A percentile compares a stretch with the other conserved stretches of the same genome.
Conservation (phyloP, 2,113 vertebrate species). For the Tinamus guttatus region DNA sequence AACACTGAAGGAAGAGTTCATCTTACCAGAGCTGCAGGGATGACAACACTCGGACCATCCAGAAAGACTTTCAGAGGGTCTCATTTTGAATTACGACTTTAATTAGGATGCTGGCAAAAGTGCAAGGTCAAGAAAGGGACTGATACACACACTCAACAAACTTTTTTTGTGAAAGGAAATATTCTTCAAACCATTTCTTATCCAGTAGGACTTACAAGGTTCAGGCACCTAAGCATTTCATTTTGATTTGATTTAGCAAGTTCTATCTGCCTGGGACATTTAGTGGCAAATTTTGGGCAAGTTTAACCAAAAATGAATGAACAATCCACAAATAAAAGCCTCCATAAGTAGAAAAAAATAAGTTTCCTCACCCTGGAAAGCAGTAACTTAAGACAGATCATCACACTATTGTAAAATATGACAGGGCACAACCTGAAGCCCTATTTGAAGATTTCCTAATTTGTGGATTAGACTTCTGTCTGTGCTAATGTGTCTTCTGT, state of each 20-base stretch:
- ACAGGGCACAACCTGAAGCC: neutral
- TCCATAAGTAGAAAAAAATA: neutral
- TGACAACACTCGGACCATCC: neutral
- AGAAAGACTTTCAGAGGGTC: neutral
- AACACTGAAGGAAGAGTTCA: neutral
- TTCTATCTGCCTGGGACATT: neutral
- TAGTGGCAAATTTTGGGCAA: neutral
- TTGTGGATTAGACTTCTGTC: neutral
- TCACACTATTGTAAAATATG: neutral
- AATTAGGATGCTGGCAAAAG: neutral
- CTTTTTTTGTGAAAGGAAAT: neutral
- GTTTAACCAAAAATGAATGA: neutral
- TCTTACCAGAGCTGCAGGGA: neutral
- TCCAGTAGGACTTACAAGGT: neutral
- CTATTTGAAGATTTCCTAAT: neutral
- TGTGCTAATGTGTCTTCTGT: fast-evolving
- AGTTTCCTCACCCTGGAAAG: neutral
- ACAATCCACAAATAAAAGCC: neutral
- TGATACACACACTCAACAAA: neutral
- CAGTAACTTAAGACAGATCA: neutral
- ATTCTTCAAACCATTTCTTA: constrained; percentile 30
- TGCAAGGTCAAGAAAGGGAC: neutral
- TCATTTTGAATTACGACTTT: neutral
- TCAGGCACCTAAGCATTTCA: neutral
- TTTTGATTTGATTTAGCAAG: neutral